Base-by-base conservation (phyloP, 2,888 invertebrate genomes). In the Xanthorhoe designata region DNA sequence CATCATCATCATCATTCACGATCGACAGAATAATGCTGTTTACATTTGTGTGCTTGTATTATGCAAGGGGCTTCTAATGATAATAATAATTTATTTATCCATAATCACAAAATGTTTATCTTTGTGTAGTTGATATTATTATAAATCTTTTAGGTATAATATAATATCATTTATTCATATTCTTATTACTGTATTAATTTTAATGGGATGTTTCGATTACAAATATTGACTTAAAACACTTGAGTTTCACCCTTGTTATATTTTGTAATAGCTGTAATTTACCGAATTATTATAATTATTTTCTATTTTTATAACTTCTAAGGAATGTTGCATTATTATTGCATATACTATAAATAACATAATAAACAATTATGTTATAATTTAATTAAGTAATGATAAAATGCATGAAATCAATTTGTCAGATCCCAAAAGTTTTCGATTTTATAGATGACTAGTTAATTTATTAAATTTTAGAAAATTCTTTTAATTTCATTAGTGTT, bases 301-400 rank as follows among this genome's bases (percentile, higher is more conserved):
- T 83, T 81, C 82, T 85, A 83, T 82, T 86, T 80, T 83, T 84
- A 81, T 82, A 84, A 88, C 86, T 86, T 35, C 82, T 87, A 90
- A 86, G 89, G 85, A 87, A 89, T 89, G 89, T 91, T 90, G 88
- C 89, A 87, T 87, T 85, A 88, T 87, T 84, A 84, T 88, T 87
- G 87, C 88, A 86, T 88, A 84, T n/a, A n/a, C n/a, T n/a, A n/a
- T n/a, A n/a, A n/a, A n/a, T n/a, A n/a, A n/a, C n/a, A n/a, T n/a
- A n/a, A n/a, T 85, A 81, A 80, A 82, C 83, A 81, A 78, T 78
- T 82, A 24, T 24, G 17, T 57, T 2, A 80, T 87, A 87, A 80
- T 89, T 87, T 60, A 18, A n/a, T 47, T 9, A 38, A 51, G 62
- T 66, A 60, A 7, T 38, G 3, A 13, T 42, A 42, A 42, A 42